Evolutionary conservation across 2,797 vertebrate species (phyloP).

Genomic region (Hemitrygon akajei): DNA sequence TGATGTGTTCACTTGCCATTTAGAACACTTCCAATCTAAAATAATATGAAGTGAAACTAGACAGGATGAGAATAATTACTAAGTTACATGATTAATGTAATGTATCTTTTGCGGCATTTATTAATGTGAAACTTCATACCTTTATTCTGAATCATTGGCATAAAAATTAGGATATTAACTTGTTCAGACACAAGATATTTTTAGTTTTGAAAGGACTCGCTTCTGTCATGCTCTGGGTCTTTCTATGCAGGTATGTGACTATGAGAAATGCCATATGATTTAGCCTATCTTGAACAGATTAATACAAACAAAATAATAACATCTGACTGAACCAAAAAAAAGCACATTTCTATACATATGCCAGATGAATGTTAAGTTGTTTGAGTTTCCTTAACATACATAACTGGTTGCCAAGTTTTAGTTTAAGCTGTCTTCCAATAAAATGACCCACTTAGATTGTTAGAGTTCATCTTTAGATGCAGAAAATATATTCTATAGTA

Average conservation of each 20-base stretch:
- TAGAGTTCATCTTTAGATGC: background rate
- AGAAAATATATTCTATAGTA: background rate
- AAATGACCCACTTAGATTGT: background rate
- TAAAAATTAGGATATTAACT: constrained; percentile 28
- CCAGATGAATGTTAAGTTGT: background rate
- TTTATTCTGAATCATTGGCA: background rate
- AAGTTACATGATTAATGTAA: background rate
- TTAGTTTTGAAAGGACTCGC: constrained; percentile 21
- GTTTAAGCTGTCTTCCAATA: background rate
- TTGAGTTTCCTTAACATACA: background rate
- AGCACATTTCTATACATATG: background rate
- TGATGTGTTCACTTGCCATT: background rate
- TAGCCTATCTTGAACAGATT: background rate
- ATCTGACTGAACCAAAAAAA: background rate
- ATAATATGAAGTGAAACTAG: background rate
- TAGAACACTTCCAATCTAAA: background rate
- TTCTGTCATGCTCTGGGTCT: background rate
- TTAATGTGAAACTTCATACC: background rate
- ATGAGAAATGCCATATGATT: background rate
- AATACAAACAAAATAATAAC: constrained; percentile 1
- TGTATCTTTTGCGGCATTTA: background rate
- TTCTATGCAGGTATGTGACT: constrained; percentile 2
- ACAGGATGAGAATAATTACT: background rate
- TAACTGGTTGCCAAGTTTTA: background rate
- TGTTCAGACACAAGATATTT: constrained; percentile 32